Percentiles rank a stretch among this genome's conserved stretches.
phyloP scores from a whole-genome alignment of 2,888 invertebrate genomes.

The Sinohyriopsis cumingii region DNA sequence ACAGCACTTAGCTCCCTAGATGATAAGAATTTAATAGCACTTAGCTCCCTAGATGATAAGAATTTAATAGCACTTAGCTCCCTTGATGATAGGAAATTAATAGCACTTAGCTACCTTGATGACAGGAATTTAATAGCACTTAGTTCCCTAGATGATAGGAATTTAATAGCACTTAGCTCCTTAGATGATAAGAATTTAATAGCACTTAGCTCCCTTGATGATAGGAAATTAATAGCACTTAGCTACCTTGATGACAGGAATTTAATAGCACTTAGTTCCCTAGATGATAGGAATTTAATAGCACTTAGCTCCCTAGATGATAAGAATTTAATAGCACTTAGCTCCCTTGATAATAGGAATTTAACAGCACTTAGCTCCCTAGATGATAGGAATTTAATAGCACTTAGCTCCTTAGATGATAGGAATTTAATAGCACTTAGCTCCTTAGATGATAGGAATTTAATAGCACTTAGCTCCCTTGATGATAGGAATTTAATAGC shows the following conservation, averaged over 20 bases:
- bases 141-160: constrained; percentile 64
- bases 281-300: constrained; percentile 22
- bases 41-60: constrained; percentile 65
- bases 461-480: constrained; percentile 73
- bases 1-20: constrained; percentile 73
- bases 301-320: constrained; percentile 72
- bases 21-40: constrained; percentile 65
- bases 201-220: constrained; percentile 72
- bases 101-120: constrained; percentile 72
- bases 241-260: constrained; percentile 64
- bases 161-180: constrained; percentile 73
- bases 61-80: constrained; percentile 73
- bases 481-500: constrained; percentile 63
- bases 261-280: constrained; percentile 73
- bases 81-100: constrained; percentile 35
- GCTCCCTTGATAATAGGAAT: constrained; percentile 63
- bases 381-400: constrained; percentile 61
- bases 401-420: constrained; percentile 67
- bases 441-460: constrained; percentile 62
- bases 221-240: constrained; percentile 67
- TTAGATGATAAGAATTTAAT: constrained; percentile 35
- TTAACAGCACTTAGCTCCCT: constrained; percentile 74
- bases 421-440: constrained; percentile 68
- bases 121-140: constrained; percentile 66
- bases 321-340: constrained; percentile 68